phyloP scores from a whole-genome alignment of 1,140 invertebrate species.

The Chironomus tepperi region DNA sequence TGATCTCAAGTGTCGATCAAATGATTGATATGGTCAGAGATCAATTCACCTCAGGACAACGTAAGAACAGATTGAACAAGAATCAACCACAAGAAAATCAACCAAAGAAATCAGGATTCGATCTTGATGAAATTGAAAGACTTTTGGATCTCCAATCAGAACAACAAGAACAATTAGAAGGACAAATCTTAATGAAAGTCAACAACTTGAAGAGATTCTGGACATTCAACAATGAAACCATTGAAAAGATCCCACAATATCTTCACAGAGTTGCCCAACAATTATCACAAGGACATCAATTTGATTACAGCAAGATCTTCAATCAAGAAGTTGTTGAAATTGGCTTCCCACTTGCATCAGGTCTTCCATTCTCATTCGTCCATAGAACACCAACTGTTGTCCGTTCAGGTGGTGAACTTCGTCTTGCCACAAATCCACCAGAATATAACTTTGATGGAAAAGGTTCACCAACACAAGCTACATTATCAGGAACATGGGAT shows the following conservation, averaged over 20 bases:
- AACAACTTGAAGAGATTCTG: constrained; percentile 42
- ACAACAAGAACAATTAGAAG: constrained; percentile 48
- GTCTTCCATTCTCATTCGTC: constrained; percentile 54
- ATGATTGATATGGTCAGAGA: constrained; percentile 40
- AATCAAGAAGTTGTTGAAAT: constrained; percentile 45
- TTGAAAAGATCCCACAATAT: constrained; percentile 41
- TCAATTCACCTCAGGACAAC: constrained; percentile 30
- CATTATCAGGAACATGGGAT: constrained; percentile 34
- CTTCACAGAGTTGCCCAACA: constrained; percentile 36
- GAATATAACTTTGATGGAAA: constrained; percentile 27
- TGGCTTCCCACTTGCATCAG: constrained; percentile 55
- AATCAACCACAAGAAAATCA: constrained; percentile 27
- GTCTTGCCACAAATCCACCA: constrained; percentile 36
- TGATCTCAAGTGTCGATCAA: constrained; percentile 45
- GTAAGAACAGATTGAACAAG: constrained; percentile 28
- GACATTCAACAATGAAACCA: constrained; percentile 47
- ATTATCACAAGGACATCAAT: constrained; percentile 40
- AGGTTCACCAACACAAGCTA: constrained; percentile 34
- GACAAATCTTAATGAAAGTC: constrained; percentile 41
- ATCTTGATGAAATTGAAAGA: constrained; percentile 43
- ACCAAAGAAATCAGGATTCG: constrained; percentile 26
- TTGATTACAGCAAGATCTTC: constrained; percentile 47
- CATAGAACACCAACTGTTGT: constrained; percentile 46
- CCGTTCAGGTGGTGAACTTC: constrained; percentile 40
- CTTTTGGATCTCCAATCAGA: constrained; percentile 47